A percentile compares a stretch with the other conserved stretches of the same genome.
Evolutionary conservation across 1,140 invertebrate genomes (phyloP).

Genomic region (Copidosoma floridanum): DNA sequence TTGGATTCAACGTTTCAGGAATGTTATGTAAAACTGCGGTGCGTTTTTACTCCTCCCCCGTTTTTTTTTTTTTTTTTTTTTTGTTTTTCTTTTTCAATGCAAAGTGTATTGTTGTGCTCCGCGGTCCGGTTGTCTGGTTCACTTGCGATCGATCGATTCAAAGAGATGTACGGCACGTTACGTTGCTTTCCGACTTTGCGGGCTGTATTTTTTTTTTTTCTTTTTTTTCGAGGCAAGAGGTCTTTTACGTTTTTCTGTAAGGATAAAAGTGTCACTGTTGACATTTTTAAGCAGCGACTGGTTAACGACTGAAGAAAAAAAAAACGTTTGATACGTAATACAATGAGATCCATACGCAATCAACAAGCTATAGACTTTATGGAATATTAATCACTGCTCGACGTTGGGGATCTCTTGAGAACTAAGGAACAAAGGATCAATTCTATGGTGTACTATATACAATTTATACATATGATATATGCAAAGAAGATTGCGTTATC

Average conservation of each 20-base stretch:
- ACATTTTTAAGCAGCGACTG: constrained; percentile 1
- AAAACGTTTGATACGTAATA: too few relatives aligned
- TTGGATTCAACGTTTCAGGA: constrained; percentile 56
- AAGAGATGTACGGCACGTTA: constrained; percentile 46
- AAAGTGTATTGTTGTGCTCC: too few relatives aligned
- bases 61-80: too few relatives aligned
- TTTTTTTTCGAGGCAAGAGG: constrained; percentile 10
- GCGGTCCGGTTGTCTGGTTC: constrained; percentile 17
- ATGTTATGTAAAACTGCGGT: constrained; percentile 31
- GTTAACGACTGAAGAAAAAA: too few relatives aligned
- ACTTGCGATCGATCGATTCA: constrained; percentile 25
- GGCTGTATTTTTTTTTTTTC: constrained; percentile 30
- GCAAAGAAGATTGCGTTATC: constrained; percentile 36
- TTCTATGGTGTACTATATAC: constrained; percentile 12
- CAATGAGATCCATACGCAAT: too few relatives aligned
- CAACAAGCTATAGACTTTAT: too few relatives aligned
- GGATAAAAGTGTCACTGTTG: neutral
- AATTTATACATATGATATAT: too few relatives aligned
- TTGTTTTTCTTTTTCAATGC: too few relatives aligned
- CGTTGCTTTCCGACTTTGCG: constrained; percentile 53
- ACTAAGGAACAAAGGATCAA: constrained; percentile 20
- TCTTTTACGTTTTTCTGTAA: constrained; percentile 24
- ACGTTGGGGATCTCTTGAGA: constrained; percentile 26
- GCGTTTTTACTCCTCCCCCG: constrained; percentile 1
- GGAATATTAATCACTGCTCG: constrained; percentile 22